Percentiles rank a stretch among this genome's conserved stretches.
Conservation (phyloP, 2,888 invertebrate species). For the Himalopsyche japonica region DNA sequence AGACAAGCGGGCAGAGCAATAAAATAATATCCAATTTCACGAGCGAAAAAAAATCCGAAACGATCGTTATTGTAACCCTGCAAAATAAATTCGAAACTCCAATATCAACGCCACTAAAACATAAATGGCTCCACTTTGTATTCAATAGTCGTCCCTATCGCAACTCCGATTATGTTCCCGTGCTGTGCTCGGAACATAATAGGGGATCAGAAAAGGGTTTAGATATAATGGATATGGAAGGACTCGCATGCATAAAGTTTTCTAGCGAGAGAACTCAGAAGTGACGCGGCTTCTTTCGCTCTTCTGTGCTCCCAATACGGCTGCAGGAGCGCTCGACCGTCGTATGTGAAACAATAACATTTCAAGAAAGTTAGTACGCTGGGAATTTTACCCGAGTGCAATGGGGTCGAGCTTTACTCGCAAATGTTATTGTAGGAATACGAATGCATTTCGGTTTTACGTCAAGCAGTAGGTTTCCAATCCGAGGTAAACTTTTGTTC, state of each 20-base stretch:
- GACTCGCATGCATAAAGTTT: slow-evolving; percentile 21
- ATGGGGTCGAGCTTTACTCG: neutral
- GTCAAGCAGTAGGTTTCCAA: neutral
- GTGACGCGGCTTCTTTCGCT: neutral
- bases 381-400: neutral
- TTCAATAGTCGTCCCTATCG: slow-evolving; percentile 34
- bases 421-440: neutral
- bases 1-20: slow-evolving; percentile 18
- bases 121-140: slow-evolving; percentile 30
- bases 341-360: neutral
- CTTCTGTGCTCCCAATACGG: neutral
- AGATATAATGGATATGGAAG: slow-evolving; percentile 20
- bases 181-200: slow-evolving; percentile 22
- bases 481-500: neutral
- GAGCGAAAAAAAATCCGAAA: neutral
- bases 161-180: slow-evolving; percentile 27
- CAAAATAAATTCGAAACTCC: slow-evolving; percentile 23
- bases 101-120: slow-evolving; percentile 29
- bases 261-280: slow-evolving; percentile 1
- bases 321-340: neutral
- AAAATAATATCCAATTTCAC: slow-evolving; percentile 36
- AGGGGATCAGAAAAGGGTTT: slow-evolving; percentile 33
- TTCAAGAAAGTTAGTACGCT: neutral
- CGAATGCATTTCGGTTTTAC: neutral
- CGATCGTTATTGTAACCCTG: slow-evolving; percentile 17